A percentile compares a stretch with the other conserved stretches of the same genome.
Evolutionary conservation across 2,888 invertebrate species (phyloP).

Genomic region (Prosopocoilus inquinatus): DNA sequence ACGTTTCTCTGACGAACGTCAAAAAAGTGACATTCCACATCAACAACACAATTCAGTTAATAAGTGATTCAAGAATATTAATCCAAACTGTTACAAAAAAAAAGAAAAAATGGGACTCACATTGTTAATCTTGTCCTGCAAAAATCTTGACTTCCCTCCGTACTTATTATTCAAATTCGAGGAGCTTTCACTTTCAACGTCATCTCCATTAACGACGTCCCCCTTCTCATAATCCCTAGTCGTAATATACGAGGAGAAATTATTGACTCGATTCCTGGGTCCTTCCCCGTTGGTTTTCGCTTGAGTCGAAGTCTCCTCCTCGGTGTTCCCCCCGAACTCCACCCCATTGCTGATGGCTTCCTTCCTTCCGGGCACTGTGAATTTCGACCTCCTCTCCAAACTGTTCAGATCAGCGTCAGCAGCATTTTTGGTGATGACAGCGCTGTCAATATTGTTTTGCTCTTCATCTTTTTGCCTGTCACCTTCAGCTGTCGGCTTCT

Average conservation of each 20-base stretch:
- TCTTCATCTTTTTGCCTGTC: constrained; percentile 1
- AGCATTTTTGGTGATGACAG: constrained; percentile 3
- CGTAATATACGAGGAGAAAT: constrained; percentile 63
- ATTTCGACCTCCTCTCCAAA: constrained; percentile 20
- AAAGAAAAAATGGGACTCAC: constrained; percentile 2
- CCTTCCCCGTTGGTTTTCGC: background rate
- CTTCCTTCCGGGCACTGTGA: constrained; percentile 18
- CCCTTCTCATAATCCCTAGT: constrained; percentile 50
- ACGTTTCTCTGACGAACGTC: no score
- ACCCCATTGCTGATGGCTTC: constrained; percentile 20
- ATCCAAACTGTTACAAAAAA: background rate
- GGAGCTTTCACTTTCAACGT: no score
- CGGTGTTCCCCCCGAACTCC: constrained; percentile 11
- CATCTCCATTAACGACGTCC: constrained; percentile 31
- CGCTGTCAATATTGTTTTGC: background rate
- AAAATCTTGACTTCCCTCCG: no score
- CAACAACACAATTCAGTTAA: background rate
- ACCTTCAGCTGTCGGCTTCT: background rate
- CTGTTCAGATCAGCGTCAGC: constrained; percentile 7
- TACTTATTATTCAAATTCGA: no score
- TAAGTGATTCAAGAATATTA: background rate
- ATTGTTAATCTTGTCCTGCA: constrained; percentile 8
- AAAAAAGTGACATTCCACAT: no score
- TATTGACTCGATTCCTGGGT: constrained; percentile 54
- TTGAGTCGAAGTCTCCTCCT: background rate